These are phyloP conservation scores for Carettochelys insculpta DNA, from an alignment of 2,113 vertebrate species.

Conservation along the genomic window DNA sequence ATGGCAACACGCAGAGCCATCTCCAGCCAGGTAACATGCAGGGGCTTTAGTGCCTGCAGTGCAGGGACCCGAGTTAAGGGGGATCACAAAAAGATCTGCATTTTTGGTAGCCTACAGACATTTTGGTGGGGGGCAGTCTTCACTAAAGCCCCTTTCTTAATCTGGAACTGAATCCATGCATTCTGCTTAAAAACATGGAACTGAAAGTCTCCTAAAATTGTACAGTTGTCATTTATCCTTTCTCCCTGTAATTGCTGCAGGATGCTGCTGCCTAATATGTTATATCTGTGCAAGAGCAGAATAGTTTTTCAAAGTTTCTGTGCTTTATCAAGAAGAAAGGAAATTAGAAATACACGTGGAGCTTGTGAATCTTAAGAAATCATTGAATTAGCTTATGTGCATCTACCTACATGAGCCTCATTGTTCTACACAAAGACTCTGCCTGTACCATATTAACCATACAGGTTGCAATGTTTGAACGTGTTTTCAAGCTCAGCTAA, in stretches of 20 bases:
- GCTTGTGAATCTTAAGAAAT: constrained; percentile 31
- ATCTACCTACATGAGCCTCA: not conserved
- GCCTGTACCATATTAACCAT: not conserved
- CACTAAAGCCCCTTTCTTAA: too few relatives aligned
- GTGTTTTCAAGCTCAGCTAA: constrained; percentile 5
- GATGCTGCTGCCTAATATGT: not conserved
- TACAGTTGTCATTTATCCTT: not conserved
- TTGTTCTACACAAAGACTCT: constrained; percentile 11
- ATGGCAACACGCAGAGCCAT: too few relatives aligned
- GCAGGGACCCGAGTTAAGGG: too few relatives aligned
- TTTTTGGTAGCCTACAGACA: too few relatives aligned
- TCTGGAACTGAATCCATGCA: too few relatives aligned
- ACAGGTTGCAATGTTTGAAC: not conserved
- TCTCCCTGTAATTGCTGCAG: not conserved
- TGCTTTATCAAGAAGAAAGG: constrained; percentile 27
- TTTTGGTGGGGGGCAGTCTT: too few relatives aligned
- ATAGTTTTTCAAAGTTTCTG: not conserved
- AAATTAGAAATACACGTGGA: constrained; percentile 41
- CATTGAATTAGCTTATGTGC: not conserved
- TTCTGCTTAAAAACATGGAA: not conserved
- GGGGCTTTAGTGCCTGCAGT: too few relatives aligned
- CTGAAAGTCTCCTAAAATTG: not conserved
- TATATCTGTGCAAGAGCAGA: not conserved
- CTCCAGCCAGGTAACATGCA: too few relatives aligned
- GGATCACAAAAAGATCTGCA: too few relatives aligned